These are phyloP conservation scores for Dendrolimus punctatus DNA, from an alignment of 1,140 invertebrate species.

Conservation along the genomic window DNA sequence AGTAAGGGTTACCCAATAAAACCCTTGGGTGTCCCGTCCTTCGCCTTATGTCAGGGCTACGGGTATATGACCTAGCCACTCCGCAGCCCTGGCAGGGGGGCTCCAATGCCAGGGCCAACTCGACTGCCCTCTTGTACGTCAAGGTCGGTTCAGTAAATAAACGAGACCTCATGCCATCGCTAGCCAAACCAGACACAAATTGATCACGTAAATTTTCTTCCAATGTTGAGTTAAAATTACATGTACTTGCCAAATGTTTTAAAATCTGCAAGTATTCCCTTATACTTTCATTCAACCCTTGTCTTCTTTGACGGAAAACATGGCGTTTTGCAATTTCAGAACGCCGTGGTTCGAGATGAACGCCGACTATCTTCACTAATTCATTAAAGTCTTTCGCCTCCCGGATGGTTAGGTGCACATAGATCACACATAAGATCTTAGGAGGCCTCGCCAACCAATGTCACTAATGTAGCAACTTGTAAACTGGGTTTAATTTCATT, in stretches of 20 bases:
- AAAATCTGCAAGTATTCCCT: conserved; percentile 1
- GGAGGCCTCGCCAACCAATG: too few species aligned
- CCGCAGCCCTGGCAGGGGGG: too few species aligned
- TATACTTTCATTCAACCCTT: neutral
- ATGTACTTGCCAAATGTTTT: conserved; percentile 5
- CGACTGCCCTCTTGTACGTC: neutral
- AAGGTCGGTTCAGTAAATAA: neutral
- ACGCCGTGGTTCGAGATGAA: conserved; percentile 13
- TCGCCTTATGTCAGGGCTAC: too few species aligned
- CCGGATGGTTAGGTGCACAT: too few species aligned
- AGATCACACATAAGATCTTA: too few species aligned
- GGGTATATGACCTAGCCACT: too few species aligned
- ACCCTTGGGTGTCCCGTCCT: too few species aligned
- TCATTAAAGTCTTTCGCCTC: too few species aligned
- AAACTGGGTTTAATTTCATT: too few species aligned
- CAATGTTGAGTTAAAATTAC: conserved; percentile 2
- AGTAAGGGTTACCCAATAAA: too few species aligned
- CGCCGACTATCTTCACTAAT: too few species aligned
- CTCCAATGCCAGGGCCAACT: conserved; percentile 2
- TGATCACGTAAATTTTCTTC: conserved; percentile 2
- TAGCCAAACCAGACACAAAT: neutral
- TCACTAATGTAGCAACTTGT: too few species aligned
- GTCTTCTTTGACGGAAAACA: neutral
- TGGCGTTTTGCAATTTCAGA: conserved; percentile 13
- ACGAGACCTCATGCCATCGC: conserved; percentile 1